Percentiles rank a stretch among this genome's conserved stretches.
Conservation (phyloP, 2,797 vertebrate species). For the Tapera naevia region DNA sequence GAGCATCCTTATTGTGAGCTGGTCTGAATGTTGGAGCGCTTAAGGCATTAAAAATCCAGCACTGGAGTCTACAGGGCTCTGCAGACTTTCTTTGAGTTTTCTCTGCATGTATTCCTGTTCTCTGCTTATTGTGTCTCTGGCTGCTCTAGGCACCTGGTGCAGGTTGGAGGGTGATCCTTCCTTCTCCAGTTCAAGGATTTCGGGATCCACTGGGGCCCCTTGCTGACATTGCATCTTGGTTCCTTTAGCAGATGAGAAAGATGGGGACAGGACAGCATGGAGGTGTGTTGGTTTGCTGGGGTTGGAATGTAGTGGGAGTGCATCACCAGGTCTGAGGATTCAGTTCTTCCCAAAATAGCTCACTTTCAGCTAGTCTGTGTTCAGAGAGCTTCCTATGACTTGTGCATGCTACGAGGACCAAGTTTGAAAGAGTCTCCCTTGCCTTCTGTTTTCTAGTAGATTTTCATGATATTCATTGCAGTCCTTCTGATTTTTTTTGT, state of each 20-base stretch:
- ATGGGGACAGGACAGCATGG: not conserved
- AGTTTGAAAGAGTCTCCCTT: not conserved
- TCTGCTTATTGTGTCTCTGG: not conserved
- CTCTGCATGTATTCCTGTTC: not conserved
- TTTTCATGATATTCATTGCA: not conserved
- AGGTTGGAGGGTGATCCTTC: not conserved
- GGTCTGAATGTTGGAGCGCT: not conserved
- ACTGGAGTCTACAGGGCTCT: not conserved
- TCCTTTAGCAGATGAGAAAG: not conserved
- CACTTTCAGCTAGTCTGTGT: not conserved
- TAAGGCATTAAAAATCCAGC: not conserved
- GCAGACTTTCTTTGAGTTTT: not conserved
- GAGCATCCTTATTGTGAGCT: not conserved
- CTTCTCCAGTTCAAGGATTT: not conserved
- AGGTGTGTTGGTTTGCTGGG: not conserved
- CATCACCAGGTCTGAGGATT: not conserved
- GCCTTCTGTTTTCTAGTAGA: not conserved
- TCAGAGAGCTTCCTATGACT: not conserved
- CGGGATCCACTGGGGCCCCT: not conserved
- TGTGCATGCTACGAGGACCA: not conserved
- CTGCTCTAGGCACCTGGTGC: fast-evolving
- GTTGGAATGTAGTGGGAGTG: not conserved
- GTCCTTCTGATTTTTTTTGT: not conserved
- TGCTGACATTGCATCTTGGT: not conserved
- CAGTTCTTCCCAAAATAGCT: not conserved